Percentiles rank a stretch among this genome's conserved stretches.
phyloP scores from a whole-genome alignment of 2,113 vertebrate genomes.

The Sterna hirundo region DNA sequence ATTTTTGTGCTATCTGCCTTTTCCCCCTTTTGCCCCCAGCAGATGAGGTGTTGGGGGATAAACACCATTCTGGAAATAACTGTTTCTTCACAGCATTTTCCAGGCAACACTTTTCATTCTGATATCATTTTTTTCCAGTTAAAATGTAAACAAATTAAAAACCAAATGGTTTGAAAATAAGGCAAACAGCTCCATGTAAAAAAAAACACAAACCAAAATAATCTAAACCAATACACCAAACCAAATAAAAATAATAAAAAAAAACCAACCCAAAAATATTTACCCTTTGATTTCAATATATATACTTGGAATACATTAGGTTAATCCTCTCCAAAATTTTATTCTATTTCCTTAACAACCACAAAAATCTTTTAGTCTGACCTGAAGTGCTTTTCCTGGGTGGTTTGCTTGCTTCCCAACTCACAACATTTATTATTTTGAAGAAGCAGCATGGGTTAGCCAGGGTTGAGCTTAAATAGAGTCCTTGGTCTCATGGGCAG shows the following conservation, averaged over 20 bases:
- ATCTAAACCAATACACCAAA: not conserved
- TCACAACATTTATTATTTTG: not conserved
- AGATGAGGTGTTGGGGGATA: not conserved
- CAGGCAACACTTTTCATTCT: not conserved
- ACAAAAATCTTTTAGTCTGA: not conserved
- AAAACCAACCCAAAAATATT: accelerated
- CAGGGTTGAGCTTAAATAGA: not conserved
- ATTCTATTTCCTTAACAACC: not conserved
- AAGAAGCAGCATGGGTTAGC: not conserved
- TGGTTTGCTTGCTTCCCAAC: not conserved
- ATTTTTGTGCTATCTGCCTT: not conserved
- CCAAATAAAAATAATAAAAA: not conserved
- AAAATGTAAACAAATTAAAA: not conserved
- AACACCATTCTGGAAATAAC: not conserved
- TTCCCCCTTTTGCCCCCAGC: not conserved
- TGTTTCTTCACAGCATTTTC: not conserved
- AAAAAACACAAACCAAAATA: not conserved
- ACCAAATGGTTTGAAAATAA: not conserved
- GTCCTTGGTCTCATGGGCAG: not conserved
- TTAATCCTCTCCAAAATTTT: not conserved
- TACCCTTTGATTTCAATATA: not conserved
- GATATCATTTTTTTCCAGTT: not conserved
- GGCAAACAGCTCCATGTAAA: not conserved
- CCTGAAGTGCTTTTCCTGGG: not conserved
- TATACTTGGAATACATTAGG: not conserved